Percentiles rank a stretch among this genome's conserved stretches.
Evolutionary conservation across 2,113 vertebrate genomes (phyloP).

Genomic region (Amia ocellicauda): DNA sequence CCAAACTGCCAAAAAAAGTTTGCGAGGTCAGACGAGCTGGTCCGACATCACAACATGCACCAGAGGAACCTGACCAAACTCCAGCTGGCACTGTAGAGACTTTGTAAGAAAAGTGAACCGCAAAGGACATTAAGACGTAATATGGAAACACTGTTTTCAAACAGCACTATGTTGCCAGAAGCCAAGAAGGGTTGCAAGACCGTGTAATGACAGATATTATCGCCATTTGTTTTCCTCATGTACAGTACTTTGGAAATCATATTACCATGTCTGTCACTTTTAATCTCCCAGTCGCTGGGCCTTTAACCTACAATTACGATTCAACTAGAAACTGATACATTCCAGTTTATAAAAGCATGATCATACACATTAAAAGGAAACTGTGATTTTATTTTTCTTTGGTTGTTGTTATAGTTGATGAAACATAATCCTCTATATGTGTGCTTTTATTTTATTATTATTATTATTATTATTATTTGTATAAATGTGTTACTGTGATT

Average conservation of each 20-base stretch:
- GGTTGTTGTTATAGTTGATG: constrained; percentile 9
- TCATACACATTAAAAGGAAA: neutral
- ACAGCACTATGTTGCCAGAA: neutral
- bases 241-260: too few relatives aligned
- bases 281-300: too few relatives aligned
- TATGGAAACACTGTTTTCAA: constrained; percentile 31
- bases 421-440: constrained; percentile 11
- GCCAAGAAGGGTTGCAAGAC: neutral
- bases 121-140: constrained; percentile 39
- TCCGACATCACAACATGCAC: constrained; percentile 98
- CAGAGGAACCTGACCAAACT: constrained; percentile 97
- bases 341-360: neutral
- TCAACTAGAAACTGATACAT: too few relatives aligned
- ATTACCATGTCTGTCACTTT: too few relatives aligned
- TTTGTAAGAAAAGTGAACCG: constrained; percentile 21
- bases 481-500: constrained; percentile 5
- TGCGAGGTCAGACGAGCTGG: constrained; percentile 95
- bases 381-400: constrained; percentile 11
- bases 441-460: constrained; percentile 15
- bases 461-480: too few relatives aligned
- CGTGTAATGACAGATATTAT: neutral
- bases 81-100: constrained; percentile 81
- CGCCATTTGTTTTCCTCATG: neutral
- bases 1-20: constrained; percentile 98
- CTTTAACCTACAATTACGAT: too few relatives aligned